Conservation (phyloP, 2,113 vertebrate genomes). For the Mus spicilegus region DNA sequence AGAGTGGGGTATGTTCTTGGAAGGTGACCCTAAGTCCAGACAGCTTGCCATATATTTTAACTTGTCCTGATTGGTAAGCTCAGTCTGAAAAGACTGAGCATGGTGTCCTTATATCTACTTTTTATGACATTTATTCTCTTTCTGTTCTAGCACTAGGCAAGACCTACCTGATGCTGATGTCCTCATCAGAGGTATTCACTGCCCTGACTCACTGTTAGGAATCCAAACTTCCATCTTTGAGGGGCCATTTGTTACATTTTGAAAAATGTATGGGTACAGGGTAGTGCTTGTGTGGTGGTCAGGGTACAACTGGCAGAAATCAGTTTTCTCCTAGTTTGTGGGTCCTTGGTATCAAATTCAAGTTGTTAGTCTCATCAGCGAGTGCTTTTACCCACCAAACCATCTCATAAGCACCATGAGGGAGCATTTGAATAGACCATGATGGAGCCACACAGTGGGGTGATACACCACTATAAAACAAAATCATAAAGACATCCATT, state of each 20-base stretch:
- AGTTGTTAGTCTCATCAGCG: neutral
- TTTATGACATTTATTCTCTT: neutral
- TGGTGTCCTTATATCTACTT: neutral
- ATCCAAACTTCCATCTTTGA: neutral
- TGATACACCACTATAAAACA: neutral
- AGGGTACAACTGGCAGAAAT: neutral
- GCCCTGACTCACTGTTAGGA: neutral
- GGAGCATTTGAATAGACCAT: neutral
- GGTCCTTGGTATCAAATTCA: neutral
- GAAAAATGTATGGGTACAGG: neutral
- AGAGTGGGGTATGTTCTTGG: neutral
- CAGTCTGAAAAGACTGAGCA: neutral
- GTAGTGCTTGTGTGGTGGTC: too few relatives aligned
- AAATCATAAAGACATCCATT: neutral
- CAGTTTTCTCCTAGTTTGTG: neutral
- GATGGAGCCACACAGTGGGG: neutral
- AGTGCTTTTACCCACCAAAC: neutral
- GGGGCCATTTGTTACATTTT: neutral
- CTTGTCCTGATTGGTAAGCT: neutral
- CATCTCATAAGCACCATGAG: neutral
- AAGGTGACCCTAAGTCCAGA: slow-evolving; percentile 2
- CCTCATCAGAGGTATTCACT: neutral
- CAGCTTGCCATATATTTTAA: slow-evolving; percentile 22
- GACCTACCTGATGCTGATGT: neutral
- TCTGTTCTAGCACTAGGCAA: neutral